These are phyloP conservation scores for Dynastes tityus DNA, from an alignment of 2,888 invertebrate species.

Conservation along the genomic window DNA sequence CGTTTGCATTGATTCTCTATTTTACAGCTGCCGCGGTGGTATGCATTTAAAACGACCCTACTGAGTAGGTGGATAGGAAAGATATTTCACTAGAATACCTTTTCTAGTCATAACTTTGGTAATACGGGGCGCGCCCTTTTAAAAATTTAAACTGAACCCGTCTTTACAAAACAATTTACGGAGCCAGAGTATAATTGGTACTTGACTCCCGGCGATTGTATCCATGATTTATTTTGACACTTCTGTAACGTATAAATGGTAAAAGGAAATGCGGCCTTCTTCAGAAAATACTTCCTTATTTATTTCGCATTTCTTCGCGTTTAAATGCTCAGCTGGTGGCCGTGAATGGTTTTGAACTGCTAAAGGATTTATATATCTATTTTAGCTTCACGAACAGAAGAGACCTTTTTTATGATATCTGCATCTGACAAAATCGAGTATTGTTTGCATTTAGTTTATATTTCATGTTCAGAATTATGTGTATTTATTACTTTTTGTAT, in stretches of 20 bases:
- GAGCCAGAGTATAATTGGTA: slow-evolving; percentile 54
- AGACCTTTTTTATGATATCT: not conserved
- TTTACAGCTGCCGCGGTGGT: no score
- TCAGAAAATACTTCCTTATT: slow-evolving; percentile 63
- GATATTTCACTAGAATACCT: no score
- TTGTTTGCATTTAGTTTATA: no score
- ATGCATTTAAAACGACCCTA: no score
- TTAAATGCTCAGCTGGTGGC: slow-evolving; percentile 61
- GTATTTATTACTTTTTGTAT: no score
- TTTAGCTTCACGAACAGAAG: slow-evolving; percentile 56
- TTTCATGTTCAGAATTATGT: no score
- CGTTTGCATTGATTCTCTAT: no score
- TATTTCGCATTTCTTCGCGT: slow-evolving; percentile 63
- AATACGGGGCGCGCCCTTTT: slow-evolving; percentile 40
- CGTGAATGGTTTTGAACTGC: slow-evolving; percentile 58
- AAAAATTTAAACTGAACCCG: slow-evolving; percentile 48
- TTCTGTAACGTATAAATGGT: slow-evolving; percentile 54
- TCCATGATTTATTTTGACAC: slow-evolving; percentile 57
- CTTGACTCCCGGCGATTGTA: slow-evolving; percentile 50
- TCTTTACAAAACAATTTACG: slow-evolving; percentile 52
- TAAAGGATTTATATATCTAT: slow-evolving; percentile 65
- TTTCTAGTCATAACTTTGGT: no score
- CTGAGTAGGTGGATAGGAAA: no score
- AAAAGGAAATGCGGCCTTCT: slow-evolving; percentile 57
- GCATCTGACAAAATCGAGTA: no score